Evolutionary conservation across 1,140 invertebrate genomes (phyloP).

Genomic region (Saxidomus purpurata): DNA sequence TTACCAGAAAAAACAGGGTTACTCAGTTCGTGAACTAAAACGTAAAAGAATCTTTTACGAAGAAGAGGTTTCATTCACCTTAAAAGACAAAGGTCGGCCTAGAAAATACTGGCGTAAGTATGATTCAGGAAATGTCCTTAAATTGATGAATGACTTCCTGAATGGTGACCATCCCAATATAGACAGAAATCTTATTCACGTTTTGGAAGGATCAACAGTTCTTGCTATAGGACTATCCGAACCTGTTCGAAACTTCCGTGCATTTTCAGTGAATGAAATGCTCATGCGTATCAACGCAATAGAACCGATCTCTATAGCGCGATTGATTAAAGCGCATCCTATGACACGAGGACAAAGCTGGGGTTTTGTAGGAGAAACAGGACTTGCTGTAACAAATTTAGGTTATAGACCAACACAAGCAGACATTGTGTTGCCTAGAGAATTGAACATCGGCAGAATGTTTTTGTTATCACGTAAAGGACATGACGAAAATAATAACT

Average conservation of each 20-base stretch:
- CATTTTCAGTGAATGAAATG: background rate
- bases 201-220: slow-evolving; percentile 13
- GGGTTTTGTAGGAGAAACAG: background rate
- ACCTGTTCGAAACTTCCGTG: background rate
- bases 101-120: too few relatives aligned
- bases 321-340: background rate
- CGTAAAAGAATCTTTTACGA: too few relatives aligned
- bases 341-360: background rate
- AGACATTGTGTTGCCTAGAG: background rate
- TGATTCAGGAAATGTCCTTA: background rate
- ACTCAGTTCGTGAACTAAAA: background rate
- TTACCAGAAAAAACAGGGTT: background rate
- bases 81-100: background rate
- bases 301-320: background rate
- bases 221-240: background rate
- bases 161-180: background rate
- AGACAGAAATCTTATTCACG: background rate
- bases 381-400: background rate
- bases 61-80: background rate
- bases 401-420: background rate
- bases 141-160: background rate
- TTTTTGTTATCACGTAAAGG: background rate
- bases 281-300: background rate
- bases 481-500: background rate
- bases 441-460: background rate